These are phyloP conservation scores for Sebastes fasciatus DNA, from an alignment of 2,113 vertebrate species.

Conservation along the genomic window DNA sequence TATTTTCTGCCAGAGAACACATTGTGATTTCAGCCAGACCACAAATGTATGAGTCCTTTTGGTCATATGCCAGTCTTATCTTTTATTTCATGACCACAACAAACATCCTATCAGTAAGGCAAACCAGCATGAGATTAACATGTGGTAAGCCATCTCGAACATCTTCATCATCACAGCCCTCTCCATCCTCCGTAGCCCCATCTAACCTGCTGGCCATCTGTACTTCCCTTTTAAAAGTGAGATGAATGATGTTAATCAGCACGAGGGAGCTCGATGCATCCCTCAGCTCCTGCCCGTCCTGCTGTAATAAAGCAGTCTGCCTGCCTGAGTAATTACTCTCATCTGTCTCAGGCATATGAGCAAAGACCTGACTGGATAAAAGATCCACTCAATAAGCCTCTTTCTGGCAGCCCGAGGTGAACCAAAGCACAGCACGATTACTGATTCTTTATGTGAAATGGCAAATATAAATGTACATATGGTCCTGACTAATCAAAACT, in stretches of 20 bases:
- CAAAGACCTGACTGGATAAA: constrained; percentile 29
- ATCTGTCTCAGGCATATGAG: constrained; percentile 69
- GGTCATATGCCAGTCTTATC: not conserved
- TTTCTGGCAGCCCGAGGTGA: not conserved
- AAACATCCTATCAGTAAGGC: not conserved
- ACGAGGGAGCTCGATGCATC: constrained; percentile 42
- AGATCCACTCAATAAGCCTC: not conserved
- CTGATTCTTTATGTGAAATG: not conserved
- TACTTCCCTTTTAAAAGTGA: constrained; percentile 51
- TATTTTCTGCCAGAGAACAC: not conserved
- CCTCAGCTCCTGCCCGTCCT: constrained; percentile 53
- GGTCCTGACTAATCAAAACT: not conserved
- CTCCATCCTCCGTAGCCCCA: constrained; percentile 4
- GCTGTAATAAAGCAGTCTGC: constrained; percentile 75
- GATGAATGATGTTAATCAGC: constrained; percentile 78
- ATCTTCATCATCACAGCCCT: constrained; percentile 5
- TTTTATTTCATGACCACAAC: not conserved
- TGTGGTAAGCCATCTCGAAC: not conserved
- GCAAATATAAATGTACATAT: not conserved
- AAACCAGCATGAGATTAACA: constrained; percentile 5
- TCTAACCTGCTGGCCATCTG: constrained; percentile 19
- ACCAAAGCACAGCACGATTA: not conserved
- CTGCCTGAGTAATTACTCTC: constrained; percentile 76
- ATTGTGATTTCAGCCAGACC: not conserved
- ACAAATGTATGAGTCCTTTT: not conserved